Evolutionary conservation across 1,140 invertebrate genomes (phyloP), one percentile per base, ranked within the genome.

Genomic region (Drosophila lacteicornis): DNA sequence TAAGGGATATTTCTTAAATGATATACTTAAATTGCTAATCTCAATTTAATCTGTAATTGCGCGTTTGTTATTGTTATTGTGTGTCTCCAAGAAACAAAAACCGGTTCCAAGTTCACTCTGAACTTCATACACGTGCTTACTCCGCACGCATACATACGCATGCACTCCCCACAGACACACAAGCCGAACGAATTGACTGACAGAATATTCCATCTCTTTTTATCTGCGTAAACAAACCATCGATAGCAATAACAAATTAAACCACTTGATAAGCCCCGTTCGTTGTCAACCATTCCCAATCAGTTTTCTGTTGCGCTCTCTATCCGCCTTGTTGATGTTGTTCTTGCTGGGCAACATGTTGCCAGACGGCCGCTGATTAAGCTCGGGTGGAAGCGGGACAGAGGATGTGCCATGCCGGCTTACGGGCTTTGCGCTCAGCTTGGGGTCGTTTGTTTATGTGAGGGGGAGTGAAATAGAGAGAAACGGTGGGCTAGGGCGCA

Each of bases 151-250:
- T 0, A 40, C 19, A 25, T n/a, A 3, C 2, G 2, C 0, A 55
- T 19, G 1, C 9, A 55, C 51, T 38, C 13, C 51, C 4, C 51
- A 38, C 33, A 22, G 0, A 22, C 19, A 40, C 13, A 36, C 3
- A 55, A 56, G 36, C 53, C n/a, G 13, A 40, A 15, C 2, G 33
- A 55, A 55, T 55, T 17, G 33, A 40, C 19, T 22, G 51, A 55
- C 17, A 55, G 33, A 38, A 17, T 2, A 17, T 2, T 56, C 36
- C 1, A 6, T 56, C 53, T 38, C 53, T 6, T 19, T 40, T 56
- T 56, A 56, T 40, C 53, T 22, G 36, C 53, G 53, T 56, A 56
- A 56, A 56, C 53, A 56, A 56, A 56, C 53, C 53, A 56, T 56
- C 36, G 40, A 56, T 56, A 56, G 53, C 53, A 56, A 40, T 56